phyloP scores from a whole-genome alignment of 1,140 invertebrate species.

The Pogonus chalceus region DNA sequence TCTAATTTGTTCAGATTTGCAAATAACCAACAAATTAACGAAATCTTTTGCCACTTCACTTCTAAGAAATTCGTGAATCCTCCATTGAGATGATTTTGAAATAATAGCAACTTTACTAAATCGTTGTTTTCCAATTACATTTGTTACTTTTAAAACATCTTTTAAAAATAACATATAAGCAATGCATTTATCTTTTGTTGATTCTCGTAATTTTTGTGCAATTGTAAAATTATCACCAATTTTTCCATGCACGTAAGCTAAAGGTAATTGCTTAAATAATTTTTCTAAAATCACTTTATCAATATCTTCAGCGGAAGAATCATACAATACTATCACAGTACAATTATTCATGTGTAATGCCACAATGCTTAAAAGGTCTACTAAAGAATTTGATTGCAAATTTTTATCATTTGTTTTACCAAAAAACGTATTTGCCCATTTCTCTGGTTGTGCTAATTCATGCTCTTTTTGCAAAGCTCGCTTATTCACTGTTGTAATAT shows the following conservation, averaged over 20 bases:
- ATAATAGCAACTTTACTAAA: constrained; percentile 50
- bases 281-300: constrained; percentile 43
- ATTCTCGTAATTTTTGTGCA: constrained; percentile 29
- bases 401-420: constrained; percentile 24
- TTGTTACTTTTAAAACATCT: constrained; percentile 45
- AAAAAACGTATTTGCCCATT: constrained; percentile 26
- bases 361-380: constrained; percentile 44
- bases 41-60: constrained; percentile 48
- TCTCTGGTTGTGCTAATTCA: constrained; percentile 27
- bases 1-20: constrained; percentile 32
- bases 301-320: constrained; percentile 41
- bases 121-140: constrained; percentile 47
- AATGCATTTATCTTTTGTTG: constrained; percentile 39
- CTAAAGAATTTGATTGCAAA: constrained; percentile 42
- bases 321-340: constrained; percentile 51
- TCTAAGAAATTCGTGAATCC: constrained; percentile 53
- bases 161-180: constrained; percentile 53
- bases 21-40: constrained; percentile 54
- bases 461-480: constrained; percentile 31
- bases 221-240: constrained; percentile 37
- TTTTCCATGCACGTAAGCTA: constrained; percentile 46
- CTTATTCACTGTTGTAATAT: constrained; percentile 16
- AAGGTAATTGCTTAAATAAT: constrained; percentile 45
- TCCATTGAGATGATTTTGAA: constrained; percentile 55
- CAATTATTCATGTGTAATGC: constrained; percentile 47